phyloP scores from a whole-genome alignment of 2,113 vertebrate genomes.

The Hydrolagus affinis region DNA sequence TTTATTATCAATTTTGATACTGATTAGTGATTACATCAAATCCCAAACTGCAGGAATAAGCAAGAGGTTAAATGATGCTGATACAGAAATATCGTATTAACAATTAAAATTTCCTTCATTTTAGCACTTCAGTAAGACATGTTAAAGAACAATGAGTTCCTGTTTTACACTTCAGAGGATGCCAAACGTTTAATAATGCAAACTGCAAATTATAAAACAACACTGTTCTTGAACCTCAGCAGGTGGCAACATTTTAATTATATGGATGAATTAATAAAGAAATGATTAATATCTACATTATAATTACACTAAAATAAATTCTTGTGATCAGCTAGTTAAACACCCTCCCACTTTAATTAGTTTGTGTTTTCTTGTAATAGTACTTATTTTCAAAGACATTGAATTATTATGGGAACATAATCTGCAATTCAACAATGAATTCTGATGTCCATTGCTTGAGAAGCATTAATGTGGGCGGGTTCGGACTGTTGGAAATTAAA shows the following conservation, averaged over 20 bases:
- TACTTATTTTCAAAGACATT: too few species aligned
- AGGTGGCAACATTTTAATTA: slow-evolving; percentile 27
- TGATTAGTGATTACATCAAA: background rate
- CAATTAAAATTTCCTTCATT: background rate
- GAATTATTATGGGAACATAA: too few species aligned
- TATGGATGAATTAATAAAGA: slow-evolving; percentile 31
- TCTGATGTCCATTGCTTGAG: too few species aligned
- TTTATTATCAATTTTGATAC: too few species aligned
- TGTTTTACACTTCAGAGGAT: slow-evolving; percentile 4
- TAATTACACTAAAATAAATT: slow-evolving; percentile 2
- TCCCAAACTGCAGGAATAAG: background rate
- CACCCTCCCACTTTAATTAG: too few species aligned
- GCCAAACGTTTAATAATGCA: slow-evolving; percentile 16
- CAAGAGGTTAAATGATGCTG: background rate
- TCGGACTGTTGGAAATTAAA: background rate
- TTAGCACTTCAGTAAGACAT: background rate
- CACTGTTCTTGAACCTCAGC: slow-evolving; percentile 15
- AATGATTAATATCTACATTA: background rate
- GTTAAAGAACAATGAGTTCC: background rate
- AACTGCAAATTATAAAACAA: background rate
- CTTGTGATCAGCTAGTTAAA: slow-evolving; percentile 26
- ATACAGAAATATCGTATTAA: background rate
- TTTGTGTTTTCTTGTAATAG: too few species aligned
- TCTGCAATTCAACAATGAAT: too few species aligned
- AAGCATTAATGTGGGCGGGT: background rate